phyloP scores from a whole-genome alignment of 30 jellyfish, hydroid and myxozoan species.

The Calvadosia cruxmelitensis region DNA sequence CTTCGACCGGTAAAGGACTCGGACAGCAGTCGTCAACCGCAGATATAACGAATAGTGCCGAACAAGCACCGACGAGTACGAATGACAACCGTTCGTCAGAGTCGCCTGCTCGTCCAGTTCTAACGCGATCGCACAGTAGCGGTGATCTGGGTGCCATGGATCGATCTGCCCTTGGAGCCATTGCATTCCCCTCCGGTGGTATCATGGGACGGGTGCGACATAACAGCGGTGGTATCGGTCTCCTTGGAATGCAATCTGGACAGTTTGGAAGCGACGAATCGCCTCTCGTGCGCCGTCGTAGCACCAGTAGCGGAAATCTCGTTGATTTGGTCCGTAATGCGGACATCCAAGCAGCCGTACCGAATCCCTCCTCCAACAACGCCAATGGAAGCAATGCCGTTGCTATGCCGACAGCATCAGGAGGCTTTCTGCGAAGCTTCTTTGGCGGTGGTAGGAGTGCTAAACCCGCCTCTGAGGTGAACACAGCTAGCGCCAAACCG shows the following conservation, averaged over 20 bases:
- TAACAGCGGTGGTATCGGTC: slow-evolving; percentile 17
- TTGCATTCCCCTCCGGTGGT: slow-evolving; percentile 4
- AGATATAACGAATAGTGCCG: not conserved
- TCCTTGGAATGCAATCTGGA: not conserved
- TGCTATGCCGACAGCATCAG: slow-evolving; percentile 12
- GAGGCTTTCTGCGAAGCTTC: slow-evolving; percentile 39
- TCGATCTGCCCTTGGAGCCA: not conserved
- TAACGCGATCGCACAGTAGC: slow-evolving; percentile 51
- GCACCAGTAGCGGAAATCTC: slow-evolving; percentile 51
- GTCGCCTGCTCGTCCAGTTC: slow-evolving; percentile 10
- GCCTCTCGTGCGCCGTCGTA: slow-evolving; percentile 20
- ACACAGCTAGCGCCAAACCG: slow-evolving; percentile 1
- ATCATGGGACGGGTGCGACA: slow-evolving; percentile 26
- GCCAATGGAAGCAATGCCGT: slow-evolving; percentile 16
- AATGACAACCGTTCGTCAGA: not conserved
- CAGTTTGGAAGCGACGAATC: not conserved
- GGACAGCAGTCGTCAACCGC: not conserved
- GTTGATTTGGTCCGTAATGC: slow-evolving; percentile 26
- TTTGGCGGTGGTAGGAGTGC: slow-evolving; percentile 38
- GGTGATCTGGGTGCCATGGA: slow-evolving; percentile 29
- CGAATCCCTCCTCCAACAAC: slow-evolving; percentile 15
- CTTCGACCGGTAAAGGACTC: not conserved
- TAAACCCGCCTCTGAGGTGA: not conserved
- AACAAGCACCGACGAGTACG: not conserved
- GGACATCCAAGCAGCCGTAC: slow-evolving; percentile 10